Evolutionary conservation across 2,888 invertebrate species (phyloP).

Genomic region (Temnothorax unifasciatus): DNA sequence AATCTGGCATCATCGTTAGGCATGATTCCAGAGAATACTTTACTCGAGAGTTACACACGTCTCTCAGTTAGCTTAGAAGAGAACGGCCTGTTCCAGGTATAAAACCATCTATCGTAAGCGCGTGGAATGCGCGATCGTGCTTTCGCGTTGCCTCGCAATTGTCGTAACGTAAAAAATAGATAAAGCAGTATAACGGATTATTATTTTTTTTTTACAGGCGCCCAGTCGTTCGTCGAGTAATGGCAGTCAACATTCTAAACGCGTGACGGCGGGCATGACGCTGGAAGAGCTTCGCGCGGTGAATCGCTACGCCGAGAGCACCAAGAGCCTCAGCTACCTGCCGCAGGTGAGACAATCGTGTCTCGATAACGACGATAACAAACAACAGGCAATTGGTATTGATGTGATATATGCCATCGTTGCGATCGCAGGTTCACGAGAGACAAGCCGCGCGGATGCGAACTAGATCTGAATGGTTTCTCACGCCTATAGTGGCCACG

Average conservation of each 20-base stretch:
- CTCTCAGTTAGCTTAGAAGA: conserved; percentile 96
- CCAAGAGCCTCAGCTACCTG: conserved; percentile 95
- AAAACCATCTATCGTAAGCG: neutral
- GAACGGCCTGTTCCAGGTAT: conserved; percentile 91
- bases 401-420: neutral
- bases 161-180: neutral
- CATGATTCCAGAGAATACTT: conserved; percentile 94
- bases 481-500: conserved; percentile 89
- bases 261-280: conserved; percentile 90
- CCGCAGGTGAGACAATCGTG: conserved; percentile 91
- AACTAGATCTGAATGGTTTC: conserved; percentile 99
- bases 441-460: conserved; percentile 98
- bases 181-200: neutral
- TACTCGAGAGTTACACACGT: conserved; percentile 94
- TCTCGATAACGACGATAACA: too few species aligned
- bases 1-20: conserved; percentile 90
- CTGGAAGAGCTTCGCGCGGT: conserved; percentile 94
- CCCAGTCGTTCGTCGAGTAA: conserved; percentile 91
- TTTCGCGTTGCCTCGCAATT: too few species aligned
- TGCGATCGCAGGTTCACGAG: conserved; percentile 92
- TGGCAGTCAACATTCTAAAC: conserved; percentile 90
- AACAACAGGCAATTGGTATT: neutral
- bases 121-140: neutral
- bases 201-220: conserved; percentile 69
- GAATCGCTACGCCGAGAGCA: conserved; percentile 96